Evolutionary conservation across 2,797 vertebrate genomes (phyloP).

Genomic region (Parauchenoglanis punctatus): DNA sequence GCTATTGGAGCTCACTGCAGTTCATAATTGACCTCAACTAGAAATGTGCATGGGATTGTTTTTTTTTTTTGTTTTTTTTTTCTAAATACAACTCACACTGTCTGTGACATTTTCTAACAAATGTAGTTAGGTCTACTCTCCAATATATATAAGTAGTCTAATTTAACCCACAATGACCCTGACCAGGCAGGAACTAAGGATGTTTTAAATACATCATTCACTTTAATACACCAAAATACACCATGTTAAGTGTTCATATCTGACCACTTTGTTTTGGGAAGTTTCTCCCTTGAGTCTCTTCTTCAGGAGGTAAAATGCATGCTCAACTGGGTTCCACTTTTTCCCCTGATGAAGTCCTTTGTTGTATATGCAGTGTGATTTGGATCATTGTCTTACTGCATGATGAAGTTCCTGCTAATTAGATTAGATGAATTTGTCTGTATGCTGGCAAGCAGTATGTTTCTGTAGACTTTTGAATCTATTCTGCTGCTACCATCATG

Average conservation of each 20-base stretch:
- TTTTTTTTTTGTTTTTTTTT: not conserved
- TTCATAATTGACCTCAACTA: not conserved
- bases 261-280: not conserved
- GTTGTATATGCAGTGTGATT: too few species aligned
- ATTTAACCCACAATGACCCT: not conserved
- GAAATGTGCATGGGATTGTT: not conserved
- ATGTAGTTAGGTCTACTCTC: not conserved
- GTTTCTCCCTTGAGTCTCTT: too few species aligned
- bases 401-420: not conserved
- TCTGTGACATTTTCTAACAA: not conserved
- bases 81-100: too few species aligned
- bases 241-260: not conserved
- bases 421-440: not conserved
- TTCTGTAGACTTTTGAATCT: not conserved
- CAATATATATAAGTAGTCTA: not conserved
- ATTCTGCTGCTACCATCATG: not conserved
- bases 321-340: too few species aligned
- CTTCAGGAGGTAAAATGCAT: too few species aligned
- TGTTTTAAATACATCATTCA: not conserved
- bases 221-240: not conserved
- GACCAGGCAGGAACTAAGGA: not conserved
- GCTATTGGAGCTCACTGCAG: not conserved
- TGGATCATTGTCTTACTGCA: too few species aligned
- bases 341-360: too few species aligned
- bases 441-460: not conserved